Base-by-base conservation (phyloP, 2,888 invertebrate genomes). In the Lathronympha strigana region DNA sequence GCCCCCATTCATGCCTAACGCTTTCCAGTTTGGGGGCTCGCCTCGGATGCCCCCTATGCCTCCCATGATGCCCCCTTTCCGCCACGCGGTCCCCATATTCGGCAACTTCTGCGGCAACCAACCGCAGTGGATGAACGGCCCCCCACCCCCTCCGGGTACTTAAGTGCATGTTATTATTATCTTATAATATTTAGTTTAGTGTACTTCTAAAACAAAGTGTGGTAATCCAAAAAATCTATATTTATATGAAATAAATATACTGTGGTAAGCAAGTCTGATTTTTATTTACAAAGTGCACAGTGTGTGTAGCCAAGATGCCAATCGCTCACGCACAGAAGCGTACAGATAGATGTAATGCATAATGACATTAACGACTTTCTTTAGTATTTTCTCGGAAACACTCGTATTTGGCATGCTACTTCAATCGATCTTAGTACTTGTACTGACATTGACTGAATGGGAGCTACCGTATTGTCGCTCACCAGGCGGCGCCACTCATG, bases 191-290 rank as follows among this genome's bases (percentile, higher is more conserved):
- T 77, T 81, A 82, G 80, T 69, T 72, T 79, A 77, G 75, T 77
- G 66, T 66, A 78, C 81, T 80, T 84, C 83, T 86, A 83, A 80
- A 84, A 84, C 86, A 85, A 84, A 85, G 87, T 87, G 87, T 89
- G 86, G 86, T 88, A 88, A 90, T 88, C 90, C 90, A 88, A 90
- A 89, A 84, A 83, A 87, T 84, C 78, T 88, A 88, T 90, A 90
- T 90, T 89, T 90, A 88, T 90, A 85, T 78, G 78, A 77, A 84
- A 88, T 86, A 87, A 87, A 85, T 79, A 82, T 83, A 70, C 70
- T 63, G 58, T 70, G 71, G 68, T 79, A 78, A 77, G 71, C 72
- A 67, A 31, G 47, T 33, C 60, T 21, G 53, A 67, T 69, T 58
- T 61, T 66, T 69, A 69, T 66, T 71, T 68, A 68, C 60, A 17